Conservation (phyloP, 1,140 invertebrate species). For the Berghia stephanieae region DNA sequence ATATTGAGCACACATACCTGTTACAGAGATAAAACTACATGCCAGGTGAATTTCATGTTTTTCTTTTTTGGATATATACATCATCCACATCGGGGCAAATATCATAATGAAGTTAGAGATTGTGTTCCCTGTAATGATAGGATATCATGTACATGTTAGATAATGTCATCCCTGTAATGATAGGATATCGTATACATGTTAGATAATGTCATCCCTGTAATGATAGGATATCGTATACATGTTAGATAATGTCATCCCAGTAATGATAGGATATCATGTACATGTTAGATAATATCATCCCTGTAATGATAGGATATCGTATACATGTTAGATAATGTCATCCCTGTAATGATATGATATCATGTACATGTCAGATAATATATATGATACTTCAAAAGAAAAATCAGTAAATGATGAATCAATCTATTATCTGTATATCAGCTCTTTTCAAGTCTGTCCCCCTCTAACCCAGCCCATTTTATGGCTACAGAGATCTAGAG, state of each 20-base stretch:
- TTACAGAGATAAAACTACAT: constrained; percentile 39
- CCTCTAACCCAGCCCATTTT: no score
- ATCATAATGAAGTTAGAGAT: constrained; percentile 67
- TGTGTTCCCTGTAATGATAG: constrained; percentile 60
- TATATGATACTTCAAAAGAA: no score
- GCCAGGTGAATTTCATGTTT: constrained; percentile 49
- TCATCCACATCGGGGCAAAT: constrained; percentile 59
- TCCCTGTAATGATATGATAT: no score
- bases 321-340: no score
- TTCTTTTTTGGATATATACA: constrained; percentile 43
- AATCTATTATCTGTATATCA: no score
- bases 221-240: constrained; percentile 53
- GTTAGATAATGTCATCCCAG: constrained; percentile 67
- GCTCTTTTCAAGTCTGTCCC: no score
- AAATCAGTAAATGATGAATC: no score
- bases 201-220: constrained; percentile 64
- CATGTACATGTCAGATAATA: no score
- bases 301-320: no score
- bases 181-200: constrained; percentile 62
- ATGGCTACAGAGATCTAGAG: no score
- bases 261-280: constrained; percentile 4
- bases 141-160: constrained; percentile 63
- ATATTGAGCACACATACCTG: neutral
- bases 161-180: constrained; percentile 62
- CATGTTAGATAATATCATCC: no score